Evolutionary conservation across 2,888 invertebrate genomes (phyloP), one percentile per base, ranked within the genome.

Genomic region (Drosophila stalkeri): DNA sequence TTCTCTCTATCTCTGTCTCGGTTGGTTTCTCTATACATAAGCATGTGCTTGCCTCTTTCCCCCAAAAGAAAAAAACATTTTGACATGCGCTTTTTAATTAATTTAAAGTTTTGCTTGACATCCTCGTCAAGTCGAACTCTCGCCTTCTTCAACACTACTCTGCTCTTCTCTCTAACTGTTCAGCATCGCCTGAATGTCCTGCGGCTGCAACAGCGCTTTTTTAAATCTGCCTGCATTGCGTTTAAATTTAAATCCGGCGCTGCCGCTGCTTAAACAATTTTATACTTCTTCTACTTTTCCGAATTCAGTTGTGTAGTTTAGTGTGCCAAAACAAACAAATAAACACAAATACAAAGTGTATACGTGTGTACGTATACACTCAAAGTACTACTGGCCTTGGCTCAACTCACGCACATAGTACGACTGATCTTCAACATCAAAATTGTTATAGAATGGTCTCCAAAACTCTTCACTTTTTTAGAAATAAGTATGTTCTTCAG

Each of bases 41-140:
- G 51, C 12, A 51, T 18, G 33, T 33, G 51, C 44, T 47, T 31
- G 27, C n/a, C 49, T 16, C 31, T 31, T n/a, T 27, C 49, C 49
- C 9, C 31, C n/a, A 54, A 43, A 43, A 18, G 5, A 43, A n/a
- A 43, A 43, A 43, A 43, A 37, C 77, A 87, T 87, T 87, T 89
- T 77, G 77, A 85, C 87, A 77, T 76, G 85, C 75, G 80, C 86
- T 86, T 86, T 85, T 89, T 89, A 86, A 86, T 86, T 86, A 89
- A 86, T 86, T 86, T 89, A 89, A 86, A 89, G 89, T 89, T 86
- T 89, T 75, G 69, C 85, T 84, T 86, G 85, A 72, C 70, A 85
- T 67, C 64, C 70, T 69, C 61, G 51, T 51, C 65, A 71, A 64
- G 71, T 66, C 69, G 27, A 47, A 46, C 56, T 35, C 39, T 5